A percentile compares a stretch with the other conserved stretches of the same genome.
Conservation (phyloP, 2,113 vertebrate genomes). For the Ciconia boyciana region DNA sequence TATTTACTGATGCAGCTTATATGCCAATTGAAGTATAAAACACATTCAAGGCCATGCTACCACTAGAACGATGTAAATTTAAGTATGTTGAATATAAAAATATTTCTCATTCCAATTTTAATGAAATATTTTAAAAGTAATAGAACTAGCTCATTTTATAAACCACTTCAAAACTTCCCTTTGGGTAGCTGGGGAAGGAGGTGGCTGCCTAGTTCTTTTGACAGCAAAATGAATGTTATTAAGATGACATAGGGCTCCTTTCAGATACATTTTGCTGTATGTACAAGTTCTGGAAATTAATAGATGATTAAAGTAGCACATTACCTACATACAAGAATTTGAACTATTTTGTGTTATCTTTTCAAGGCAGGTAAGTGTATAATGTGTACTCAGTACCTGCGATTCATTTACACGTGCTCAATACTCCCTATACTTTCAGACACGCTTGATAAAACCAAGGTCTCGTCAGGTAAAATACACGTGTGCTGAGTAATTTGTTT, state of each 20-base stretch:
- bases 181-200: not conserved
- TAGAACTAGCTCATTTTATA: not conserved
- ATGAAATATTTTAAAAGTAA: not conserved
- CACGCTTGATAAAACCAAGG: not conserved
- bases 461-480: not conserved
- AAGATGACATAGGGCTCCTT: not conserved
- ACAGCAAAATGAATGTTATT: not conserved
- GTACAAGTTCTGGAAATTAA: not conserved
- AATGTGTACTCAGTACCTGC: not conserved
- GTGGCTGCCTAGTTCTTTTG: not conserved
- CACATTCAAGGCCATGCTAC: not conserved
- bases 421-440: not conserved
- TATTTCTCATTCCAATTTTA: not conserved
- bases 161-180: not conserved
- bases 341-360: not conserved
- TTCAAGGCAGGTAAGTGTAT: not conserved
- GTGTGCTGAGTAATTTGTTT: not conserved
- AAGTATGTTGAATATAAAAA: not conserved
- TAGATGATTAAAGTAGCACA: not conserved
- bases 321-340: not conserved
- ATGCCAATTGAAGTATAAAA: not conserved
- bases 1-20: not conserved
- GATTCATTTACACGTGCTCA: not conserved
- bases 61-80: not conserved
- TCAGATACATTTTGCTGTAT: not conserved